Evolutionary conservation across 2,797 vertebrate species (phyloP), one percentile per base, ranked within the genome.

Genomic region (Cynodonichthys magdalenae): DNA sequence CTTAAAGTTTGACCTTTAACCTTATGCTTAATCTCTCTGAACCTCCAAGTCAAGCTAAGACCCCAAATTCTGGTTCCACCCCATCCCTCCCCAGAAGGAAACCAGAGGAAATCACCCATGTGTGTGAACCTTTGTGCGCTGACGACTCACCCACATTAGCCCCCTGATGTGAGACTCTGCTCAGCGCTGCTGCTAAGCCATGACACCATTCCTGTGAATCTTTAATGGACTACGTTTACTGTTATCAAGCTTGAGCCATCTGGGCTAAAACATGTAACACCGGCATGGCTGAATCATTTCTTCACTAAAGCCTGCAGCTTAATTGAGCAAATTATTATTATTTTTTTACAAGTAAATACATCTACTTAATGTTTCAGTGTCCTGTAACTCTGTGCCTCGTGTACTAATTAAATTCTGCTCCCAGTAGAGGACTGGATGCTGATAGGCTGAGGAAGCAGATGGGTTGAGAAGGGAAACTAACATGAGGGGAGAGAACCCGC

Each of bases 351-450:
- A 84, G 84, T 82, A 89, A 89, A 88, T 81, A 87, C 80, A 83
- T 86, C 80, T 59, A 76, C 81, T 86, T 85, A 86, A 88, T 85
- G 85, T 89, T 84, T 81, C 83, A 54, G 42, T 80, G 85, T 90
- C 79, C 81, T 88, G 87, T 81, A 77, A 82, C 76, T 75, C 71
- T 29, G 63, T 73, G 77, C 74, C 83, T 85, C 78, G 53, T 85
- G 83, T 67, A 71, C 81, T 86, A 89, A 93, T 92, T 89, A 85
- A 87, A 90, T 85, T 63, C 74, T 49, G 78, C 77, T 86, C 82
- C 80, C 82, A 48, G 31, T 71, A 46, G 79, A 81, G 84, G 60
- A 74, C 69, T 36, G 66, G 56, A 44, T 53, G 68, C 77, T 63
- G 79, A 80, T 80, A 62, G 78, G 79, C 49, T 27, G 66, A 63